A percentile compares a stretch with the other conserved stretches of the same genome.
These are phyloP conservation scores for Lophius americanus DNA, from an alignment of 2,797 vertebrate species.

Conservation along the genomic window DNA sequence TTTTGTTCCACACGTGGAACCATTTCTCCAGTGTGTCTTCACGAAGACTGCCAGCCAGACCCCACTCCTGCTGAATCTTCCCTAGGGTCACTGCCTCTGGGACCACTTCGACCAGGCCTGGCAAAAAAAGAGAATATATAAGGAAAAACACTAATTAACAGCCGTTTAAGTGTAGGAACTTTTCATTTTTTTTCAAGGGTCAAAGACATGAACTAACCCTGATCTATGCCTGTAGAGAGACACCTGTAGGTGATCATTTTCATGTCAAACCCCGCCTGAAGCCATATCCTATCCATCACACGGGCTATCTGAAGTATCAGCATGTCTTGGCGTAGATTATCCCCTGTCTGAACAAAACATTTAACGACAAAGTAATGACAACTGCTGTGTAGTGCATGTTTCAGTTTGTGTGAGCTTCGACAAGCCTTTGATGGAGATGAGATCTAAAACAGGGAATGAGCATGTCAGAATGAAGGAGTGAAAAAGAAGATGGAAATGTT, in stretches of 20 bases:
- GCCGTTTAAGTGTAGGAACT: not conserved
- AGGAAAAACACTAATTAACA: not conserved
- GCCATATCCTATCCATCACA: conserved; percentile 93
- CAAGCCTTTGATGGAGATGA: not conserved
- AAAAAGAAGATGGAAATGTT: not conserved
- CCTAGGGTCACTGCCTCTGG: conserved; percentile 91
- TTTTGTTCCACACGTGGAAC: conserved; percentile 92
- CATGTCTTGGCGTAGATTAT: conserved; percentile 95
- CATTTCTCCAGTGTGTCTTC: conserved; percentile 93
- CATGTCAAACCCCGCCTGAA: conserved; percentile 92
- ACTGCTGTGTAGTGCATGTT: not conserved
- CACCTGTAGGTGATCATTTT: conserved; percentile 94
- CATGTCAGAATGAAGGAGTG: not conserved
- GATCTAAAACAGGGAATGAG: not conserved
- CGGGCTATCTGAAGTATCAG: conserved; percentile 92
- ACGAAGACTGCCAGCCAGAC: conserved; percentile 89
- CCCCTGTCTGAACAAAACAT: conserved; percentile 84
- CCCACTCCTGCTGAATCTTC: conserved; percentile 93
- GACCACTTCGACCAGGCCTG: conserved; percentile 95
- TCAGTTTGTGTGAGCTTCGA: not conserved
- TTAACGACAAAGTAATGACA: not conserved
- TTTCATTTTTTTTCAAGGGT: not conserved
- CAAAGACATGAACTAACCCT: conserved; percentile 78
- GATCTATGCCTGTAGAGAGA: conserved; percentile 87
- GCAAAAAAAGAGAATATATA: not conserved